Base-by-base conservation (phyloP, 2,888 invertebrate genomes). In the Cataglyphis cursor region DNA sequence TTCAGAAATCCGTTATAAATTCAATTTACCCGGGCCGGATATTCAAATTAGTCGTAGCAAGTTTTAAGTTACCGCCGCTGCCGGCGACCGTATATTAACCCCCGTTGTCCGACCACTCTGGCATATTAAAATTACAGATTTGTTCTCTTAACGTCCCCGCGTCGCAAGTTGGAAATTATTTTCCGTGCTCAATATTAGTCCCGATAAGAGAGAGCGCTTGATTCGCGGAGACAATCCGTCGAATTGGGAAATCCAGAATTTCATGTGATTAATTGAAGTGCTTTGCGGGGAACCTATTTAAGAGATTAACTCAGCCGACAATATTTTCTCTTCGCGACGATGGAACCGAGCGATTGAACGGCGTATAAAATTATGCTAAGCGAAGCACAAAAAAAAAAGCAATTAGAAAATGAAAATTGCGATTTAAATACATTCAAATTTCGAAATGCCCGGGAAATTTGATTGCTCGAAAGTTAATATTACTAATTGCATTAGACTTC, bases 1-100 rank as follows among this genome's bases (percentile, higher is more conserved):
- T 80, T 80, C 78, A 80, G 78, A 80, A 80, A 80, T 80, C 78
- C 78, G 78, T 80, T 80, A 80, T 80, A 80, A 80, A 80, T 80
- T 80, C 78, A 80, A 80, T 80, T 80, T 80, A 72, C 78, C 24
- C 78, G 44, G 59, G 73, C 78, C 78, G 78, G 78, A 80, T 80
- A 80, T 80, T 80, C 78, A 80, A 80, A 80, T 80, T 80, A 80
- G 78, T 80, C 78, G 78, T 73, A 80, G 78, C 78, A 80, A 80
- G 73, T 80, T 80, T 80, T 80, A 80, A 80, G 73, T 73, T 80
- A 80, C 74, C 78, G 78, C 78, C 31, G 74, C 59, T 21, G 78
- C 44, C 44, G 74, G 73, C n/a, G 78, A 80, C 59, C 78, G 78
- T 80, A 80, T 73, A 80, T 80, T 73, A 80, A 80, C 73, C 78